phyloP scores from a whole-genome alignment of 53 echinoderm and acorn worm genomes.

The Mesocentrotus franciscanus region DNA sequence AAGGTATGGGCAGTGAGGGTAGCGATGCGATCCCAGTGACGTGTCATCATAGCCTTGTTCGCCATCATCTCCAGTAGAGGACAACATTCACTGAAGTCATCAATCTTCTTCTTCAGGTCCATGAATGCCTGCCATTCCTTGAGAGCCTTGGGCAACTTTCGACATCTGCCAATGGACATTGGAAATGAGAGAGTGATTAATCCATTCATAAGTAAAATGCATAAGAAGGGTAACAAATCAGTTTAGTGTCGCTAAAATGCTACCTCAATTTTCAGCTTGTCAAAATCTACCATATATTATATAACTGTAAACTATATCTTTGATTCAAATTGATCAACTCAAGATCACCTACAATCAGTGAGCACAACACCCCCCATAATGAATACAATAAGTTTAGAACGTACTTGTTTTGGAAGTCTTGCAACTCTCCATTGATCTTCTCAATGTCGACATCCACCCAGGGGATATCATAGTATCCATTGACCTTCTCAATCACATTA shows the following conservation, averaged over 20 bases:
- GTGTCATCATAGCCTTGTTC: conserved; percentile 97
- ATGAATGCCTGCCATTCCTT: conserved; percentile 99
- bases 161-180: conserved; percentile 72
- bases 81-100: conserved; percentile 99
- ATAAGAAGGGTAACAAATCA: background rate
- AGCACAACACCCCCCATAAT: no score
- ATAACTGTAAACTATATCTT: no score
- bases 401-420: conserved; percentile 99
- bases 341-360: no score
- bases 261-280: no score
- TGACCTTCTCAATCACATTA: conserved; percentile 96
- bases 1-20: conserved; percentile 91
- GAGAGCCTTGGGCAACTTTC: conserved; percentile 96
- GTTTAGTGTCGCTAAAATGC: no score
- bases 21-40: conserved; percentile 98
- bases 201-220: background rate
- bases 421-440: conserved; percentile 94
- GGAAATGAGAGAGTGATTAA: background rate
- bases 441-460: conserved; percentile 99
- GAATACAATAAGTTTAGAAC: background rate
- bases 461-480: conserved; percentile 97
- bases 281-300: no score
- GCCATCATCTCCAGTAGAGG: conserved; percentile 99
- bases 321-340: no score
- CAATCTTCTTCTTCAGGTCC: conserved; percentile 99